Percentiles rank a stretch among this genome's conserved stretches.
phyloP scores from a whole-genome alignment of 2,888 invertebrate species.

The Epicampocera succincta region DNA sequence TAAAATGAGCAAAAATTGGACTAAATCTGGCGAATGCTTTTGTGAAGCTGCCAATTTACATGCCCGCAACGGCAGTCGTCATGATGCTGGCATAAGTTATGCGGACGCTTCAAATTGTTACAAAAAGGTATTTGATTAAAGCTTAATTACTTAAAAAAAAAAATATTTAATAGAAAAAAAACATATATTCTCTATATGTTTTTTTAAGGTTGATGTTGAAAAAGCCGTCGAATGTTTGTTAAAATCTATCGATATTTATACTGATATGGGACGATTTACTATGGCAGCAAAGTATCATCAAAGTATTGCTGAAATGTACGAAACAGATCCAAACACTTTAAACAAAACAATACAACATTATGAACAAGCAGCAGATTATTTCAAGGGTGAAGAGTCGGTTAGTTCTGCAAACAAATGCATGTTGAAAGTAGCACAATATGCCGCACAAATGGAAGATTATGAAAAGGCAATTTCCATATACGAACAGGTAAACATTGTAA shows the following conservation, averaged over 20 bases:
- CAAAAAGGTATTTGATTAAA: slow-evolving; percentile 91
- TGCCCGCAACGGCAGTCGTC: slow-evolving; percentile 92
- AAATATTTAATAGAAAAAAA: no score
- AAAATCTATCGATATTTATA: slow-evolving; percentile 98
- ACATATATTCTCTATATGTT: background rate
- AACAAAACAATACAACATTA: slow-evolving; percentile 93
- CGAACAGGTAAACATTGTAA: slow-evolving; percentile 86
- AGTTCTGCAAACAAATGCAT: slow-evolving; percentile 99
- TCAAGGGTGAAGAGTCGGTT: slow-evolving; percentile 98
- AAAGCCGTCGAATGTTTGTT: slow-evolving; percentile 94
- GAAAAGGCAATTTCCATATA: slow-evolving; percentile 98
- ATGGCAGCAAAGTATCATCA: slow-evolving; percentile 99
- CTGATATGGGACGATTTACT: slow-evolving; percentile 98
- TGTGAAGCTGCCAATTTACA: slow-evolving; percentile 95
- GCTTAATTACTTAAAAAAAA: no score
- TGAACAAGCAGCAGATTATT: slow-evolving; percentile 99
- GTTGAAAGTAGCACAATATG: slow-evolving; percentile 98
- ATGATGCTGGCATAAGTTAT: slow-evolving; percentile 97
- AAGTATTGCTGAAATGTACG: slow-evolving; percentile 98
- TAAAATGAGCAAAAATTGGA: slow-evolving; percentile 99
- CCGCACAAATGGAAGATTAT: slow-evolving; percentile 97
- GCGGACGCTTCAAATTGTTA: slow-evolving; percentile 99
- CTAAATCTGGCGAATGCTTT: slow-evolving; percentile 96
- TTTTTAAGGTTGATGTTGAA: slow-evolving; percentile 81
- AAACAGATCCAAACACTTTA: slow-evolving; percentile 93